phyloP scores from a whole-genome alignment of 2,888 invertebrate genomes.

The Ophonus ardosiacus region DNA sequence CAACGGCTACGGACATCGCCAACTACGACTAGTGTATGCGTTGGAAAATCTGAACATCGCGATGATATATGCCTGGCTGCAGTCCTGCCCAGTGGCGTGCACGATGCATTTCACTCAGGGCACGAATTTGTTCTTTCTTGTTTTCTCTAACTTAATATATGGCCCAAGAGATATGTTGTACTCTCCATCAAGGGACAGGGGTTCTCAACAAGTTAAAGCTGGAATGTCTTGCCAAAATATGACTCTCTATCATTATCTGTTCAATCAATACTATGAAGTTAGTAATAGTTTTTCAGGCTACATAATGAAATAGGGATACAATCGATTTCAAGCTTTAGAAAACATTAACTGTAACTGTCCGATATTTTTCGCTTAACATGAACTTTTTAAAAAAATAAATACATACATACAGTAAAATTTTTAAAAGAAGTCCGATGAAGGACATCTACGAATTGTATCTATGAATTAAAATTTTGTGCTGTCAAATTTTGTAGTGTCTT shows the following conservation, averaged over 20 bases:
- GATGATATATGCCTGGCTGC: conserved; percentile 48
- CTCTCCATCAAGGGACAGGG: neutral
- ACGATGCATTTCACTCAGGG: conserved; percentile 13
- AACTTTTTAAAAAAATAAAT: no score
- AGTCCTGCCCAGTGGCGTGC: conserved; percentile 28
- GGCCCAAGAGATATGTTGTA: neutral
- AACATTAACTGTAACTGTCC: no score
- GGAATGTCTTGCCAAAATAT: neutral
- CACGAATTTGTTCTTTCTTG: conserved; percentile 1
- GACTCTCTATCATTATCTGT: neutral
- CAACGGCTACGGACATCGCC: neutral
- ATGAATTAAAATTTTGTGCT: no score
- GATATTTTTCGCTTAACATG: no score
- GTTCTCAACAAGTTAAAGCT: neutral
- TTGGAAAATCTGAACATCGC: conserved; percentile 43
- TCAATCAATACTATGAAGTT: neutral
- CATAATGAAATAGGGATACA: no score
- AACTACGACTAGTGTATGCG: conserved; percentile 23
- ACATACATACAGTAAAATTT: no score
- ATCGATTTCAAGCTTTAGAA: no score
- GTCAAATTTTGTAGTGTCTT: no score
- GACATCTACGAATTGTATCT: no score
- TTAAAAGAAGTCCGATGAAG: no score
- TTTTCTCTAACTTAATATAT: conserved; percentile 4
- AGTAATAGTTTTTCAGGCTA: no score